Base-by-base conservation (phyloP, 2,888 invertebrate species). In the Lasioglossum leucozonium region DNA sequence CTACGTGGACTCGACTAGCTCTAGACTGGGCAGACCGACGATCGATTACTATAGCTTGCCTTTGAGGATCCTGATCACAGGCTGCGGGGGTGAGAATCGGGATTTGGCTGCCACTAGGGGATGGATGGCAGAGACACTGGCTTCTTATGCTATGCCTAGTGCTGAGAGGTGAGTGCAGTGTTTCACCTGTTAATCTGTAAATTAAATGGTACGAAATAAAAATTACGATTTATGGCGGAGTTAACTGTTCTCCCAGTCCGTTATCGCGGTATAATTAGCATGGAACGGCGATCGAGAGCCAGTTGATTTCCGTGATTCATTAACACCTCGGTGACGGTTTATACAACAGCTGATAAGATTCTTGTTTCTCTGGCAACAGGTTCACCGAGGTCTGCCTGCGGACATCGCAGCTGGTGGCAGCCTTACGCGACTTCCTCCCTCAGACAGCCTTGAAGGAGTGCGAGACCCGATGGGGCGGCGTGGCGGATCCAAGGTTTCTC, bases 51-150 rank as follows among this genome's bases (percentile, higher is more conserved):
- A 98, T 93, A 98, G 98, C 92, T 94, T 98, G 81, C 98, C 98
- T 1, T 95, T 98, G 84, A 96, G 98, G 87, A 96, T 98, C 78
- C 96, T 98, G 89, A 97, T 98, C 55, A 96, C 97, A 18, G 98
- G 98, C 0, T 98, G 98, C 91, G 97, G 96, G 79, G 95, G 96
- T 82, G 96, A 97, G 91, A 96, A 96, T 81, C 96, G 96, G 11
- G 96, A 97, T 82, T 95, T 96, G 67, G 94, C 97, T 16, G 97
- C 97, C 92, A 98, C 98, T 22, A 97, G 97, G 92, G 97, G 97
- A 93, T 98, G 98, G 98, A 97, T 97, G 93, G 97, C 98, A 26
- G 98, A 98, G 95, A 98, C 98, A 0, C 97, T 98, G 90, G 98
- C 98, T 10, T 98, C 98, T 55, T 98, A 97, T 94, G 97, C 98